Base-by-base conservation (phyloP, 2,113 vertebrate genomes). In the Melanostigma gelatinosum region DNA sequence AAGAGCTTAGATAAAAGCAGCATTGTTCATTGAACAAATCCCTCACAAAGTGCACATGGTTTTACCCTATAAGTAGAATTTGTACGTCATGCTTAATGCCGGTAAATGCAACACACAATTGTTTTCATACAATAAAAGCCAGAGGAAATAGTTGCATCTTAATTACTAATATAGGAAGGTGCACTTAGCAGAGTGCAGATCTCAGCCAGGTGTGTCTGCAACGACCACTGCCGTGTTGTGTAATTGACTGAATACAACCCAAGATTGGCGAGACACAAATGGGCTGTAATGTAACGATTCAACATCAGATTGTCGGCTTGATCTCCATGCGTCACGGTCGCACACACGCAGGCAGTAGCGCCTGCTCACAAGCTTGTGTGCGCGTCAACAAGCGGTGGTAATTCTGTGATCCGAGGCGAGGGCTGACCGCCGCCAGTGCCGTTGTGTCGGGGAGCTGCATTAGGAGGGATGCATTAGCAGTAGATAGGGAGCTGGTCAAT, bases 1-100 rank as follows among this genome's bases (percentile, higher is more conserved):
- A 81, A 70, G 55, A 77, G 54, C 8, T 27, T 57, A 36, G n/a
- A 88, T 42, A 86, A 85, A 81, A 86, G 36, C 61, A 44, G 42
- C 27, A 22, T 32, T 55, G 60, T 79, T 82, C 79, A 85, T 70
- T 63, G 64, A 75, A 70, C 57, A 54, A 66, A 85, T 77, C 20
- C n/a, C 22, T 82, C 61, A 34, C 8, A 58, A 2, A 4, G 42
- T 29, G 15, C 66, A 71, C 36, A 24, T 24, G 42, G 16, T 48
- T 18, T 55, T 64, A 44, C 32, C 72, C 61, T 22, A 4, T 27
- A 75, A 27, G 63, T 24, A 44, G 20, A 15, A 22, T 8, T 6
- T 22, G 1, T 1, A 2, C 8, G 27, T n/a, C n/a, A 12, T 69
- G 36, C 12, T 54, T 44, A 24, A 7, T 22, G 29, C 57, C 42